Percentiles rank a stretch among this genome's conserved stretches.
phyloP scores from a whole-genome alignment of 2,113 vertebrate species.

The Ictalurus furcatus region DNA sequence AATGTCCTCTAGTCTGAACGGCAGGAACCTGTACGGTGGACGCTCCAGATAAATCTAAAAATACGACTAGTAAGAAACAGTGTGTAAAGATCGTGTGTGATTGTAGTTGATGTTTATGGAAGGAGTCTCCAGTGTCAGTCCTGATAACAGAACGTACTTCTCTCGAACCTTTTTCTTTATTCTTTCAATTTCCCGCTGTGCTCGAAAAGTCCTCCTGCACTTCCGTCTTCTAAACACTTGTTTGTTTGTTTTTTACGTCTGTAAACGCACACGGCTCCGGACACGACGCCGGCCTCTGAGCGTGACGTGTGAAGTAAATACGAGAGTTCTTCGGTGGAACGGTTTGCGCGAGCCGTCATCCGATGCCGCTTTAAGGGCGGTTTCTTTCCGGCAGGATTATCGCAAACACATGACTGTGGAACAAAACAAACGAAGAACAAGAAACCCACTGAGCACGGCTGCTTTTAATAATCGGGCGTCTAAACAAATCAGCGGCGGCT shows the following conservation, averaged over 20 bases:
- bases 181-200: neutral
- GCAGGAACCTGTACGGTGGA: neutral
- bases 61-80: too few relatives aligned
- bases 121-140: neutral
- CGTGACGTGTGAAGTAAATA: neutral
- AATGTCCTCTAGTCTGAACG: neutral
- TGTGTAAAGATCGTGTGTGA: too few relatives aligned
- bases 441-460: constrained; percentile 4
- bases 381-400: constrained; percentile 4
- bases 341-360: neutral
- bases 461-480: neutral
- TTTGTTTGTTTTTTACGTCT: too few relatives aligned
- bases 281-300: neutral
- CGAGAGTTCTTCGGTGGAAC: neutral
- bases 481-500: neutral
- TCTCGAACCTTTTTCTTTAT: neutral
- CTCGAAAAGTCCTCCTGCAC: neutral
- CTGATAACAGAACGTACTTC: neutral
- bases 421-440: neutral
- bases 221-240: neutral
- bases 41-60: too few relatives aligned
- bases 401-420: constrained; percentile 29
- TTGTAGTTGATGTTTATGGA: neutral
- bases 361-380: constrained; percentile 2
- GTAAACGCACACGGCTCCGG: neutral